Evolutionary conservation across 2,113 vertebrate species (phyloP).

Genomic region (Cyphomyrus plagiostoma): DNA sequence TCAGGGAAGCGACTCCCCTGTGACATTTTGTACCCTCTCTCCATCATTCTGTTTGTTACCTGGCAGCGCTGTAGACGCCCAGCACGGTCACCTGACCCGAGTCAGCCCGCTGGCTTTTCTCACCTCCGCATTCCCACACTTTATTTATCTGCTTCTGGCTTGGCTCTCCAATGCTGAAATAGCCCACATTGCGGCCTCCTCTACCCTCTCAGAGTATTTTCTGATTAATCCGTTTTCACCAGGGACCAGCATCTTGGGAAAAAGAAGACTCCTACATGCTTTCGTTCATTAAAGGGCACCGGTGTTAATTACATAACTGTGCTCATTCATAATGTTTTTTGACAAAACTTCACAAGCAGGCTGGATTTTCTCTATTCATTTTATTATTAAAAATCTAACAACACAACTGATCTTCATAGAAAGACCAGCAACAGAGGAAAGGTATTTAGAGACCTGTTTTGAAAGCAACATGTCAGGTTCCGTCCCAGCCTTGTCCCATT

Average conservation of each 20-base stretch:
- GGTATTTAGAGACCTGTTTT: not conserved
- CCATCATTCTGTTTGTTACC: not conserved
- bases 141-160: not conserved
- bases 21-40: not conserved
- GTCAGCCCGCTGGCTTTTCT: not conserved
- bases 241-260: not conserved
- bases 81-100: not conserved
- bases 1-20: not conserved
- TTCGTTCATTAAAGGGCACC: not conserved
- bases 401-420: not conserved
- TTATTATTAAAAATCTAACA: not conserved
- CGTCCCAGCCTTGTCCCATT: not conserved
- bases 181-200: not conserved
- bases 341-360: not conserved
- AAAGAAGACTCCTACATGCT: not conserved
- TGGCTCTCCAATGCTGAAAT: not conserved
- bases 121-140: not conserved
- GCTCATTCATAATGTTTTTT: not conserved
- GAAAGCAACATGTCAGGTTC: not conserved
- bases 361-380: not conserved
- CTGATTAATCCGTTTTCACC: not conserved
- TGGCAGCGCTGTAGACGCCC: not conserved
- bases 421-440: not conserved
- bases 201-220: not conserved
- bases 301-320: not conserved